Base-by-base conservation (phyloP, 1,140 invertebrate species). In the Phocides pigmalion region DNA sequence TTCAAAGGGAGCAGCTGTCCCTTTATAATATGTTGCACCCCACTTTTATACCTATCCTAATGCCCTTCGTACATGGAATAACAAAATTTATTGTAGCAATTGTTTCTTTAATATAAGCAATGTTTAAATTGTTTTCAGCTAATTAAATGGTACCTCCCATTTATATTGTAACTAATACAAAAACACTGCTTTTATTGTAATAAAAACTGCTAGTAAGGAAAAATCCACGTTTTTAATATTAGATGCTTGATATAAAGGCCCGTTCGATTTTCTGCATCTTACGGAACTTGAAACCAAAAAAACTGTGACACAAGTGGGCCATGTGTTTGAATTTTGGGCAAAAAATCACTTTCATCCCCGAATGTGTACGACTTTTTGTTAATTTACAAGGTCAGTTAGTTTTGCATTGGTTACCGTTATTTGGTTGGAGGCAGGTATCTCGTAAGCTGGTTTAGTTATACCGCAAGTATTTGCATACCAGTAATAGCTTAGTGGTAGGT, bases 181-280 rank as follows among this genome's bases (percentile, higher is more conserved):
- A 6, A 56, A 28, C 8, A 35, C 16, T n/a, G 14, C 3, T 0
- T 15, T 44, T 42, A 22, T 1, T 42, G 25, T 37, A 54, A 44
- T 68, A n/a, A n/a, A n/a, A n/a, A n/a, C 62, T 62, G 58, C 46
- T 64, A 62, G 46, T 65, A 46, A 71, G 62, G 63, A 80, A 83
- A 77, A 80, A 37, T 74, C 67, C 62, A 77, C 75, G 74, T 69
- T 56, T 74, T 65, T 64, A 75, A 76, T 82, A 73, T 87, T 81
- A 84, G 82, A 84, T 84, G 71, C 44, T 49, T 46, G 72, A 66
- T 80, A 87, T 78, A 82, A 3, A 84, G 84, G 75, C 61, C 50
- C 51, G 32, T 22, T 44, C 15, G 17, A 22, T 47, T 47, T 65
- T 62, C 17, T 70, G 70, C 54, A 66, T 56, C 66, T 32, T 68